Percentiles rank a stretch among this genome's conserved stretches.
phyloP scores from a whole-genome alignment of 2,888 invertebrate genomes.

The Ptychoptera albimana region DNA sequence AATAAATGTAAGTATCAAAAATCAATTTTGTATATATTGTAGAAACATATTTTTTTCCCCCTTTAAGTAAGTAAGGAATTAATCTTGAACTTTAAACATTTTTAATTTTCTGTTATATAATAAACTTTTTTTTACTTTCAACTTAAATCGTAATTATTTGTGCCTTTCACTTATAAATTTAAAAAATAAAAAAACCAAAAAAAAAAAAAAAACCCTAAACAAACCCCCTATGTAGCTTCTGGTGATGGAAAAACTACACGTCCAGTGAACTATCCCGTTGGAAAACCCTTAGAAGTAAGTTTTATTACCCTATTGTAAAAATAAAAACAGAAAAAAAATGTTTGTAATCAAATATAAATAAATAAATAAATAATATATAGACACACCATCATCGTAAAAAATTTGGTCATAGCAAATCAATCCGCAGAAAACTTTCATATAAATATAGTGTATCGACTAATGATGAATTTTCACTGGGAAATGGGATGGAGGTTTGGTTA shows the following conservation, averaged over 20 bases:
- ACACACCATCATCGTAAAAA: too few species aligned
- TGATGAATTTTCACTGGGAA: slow-evolving; percentile 22
- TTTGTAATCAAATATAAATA: background rate
- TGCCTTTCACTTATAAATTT: too few species aligned
- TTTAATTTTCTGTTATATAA: too few species aligned
- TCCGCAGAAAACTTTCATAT: background rate
- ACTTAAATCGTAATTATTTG: too few species aligned
- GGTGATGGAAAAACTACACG: slow-evolving; percentile 7
- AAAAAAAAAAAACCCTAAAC: too few species aligned
- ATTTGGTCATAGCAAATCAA: too few species aligned
- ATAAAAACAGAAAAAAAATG: background rate
- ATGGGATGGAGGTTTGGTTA: slow-evolving; percentile 24
- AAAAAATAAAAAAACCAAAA: too few species aligned
- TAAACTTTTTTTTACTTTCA: too few species aligned
- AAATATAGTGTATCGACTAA: slow-evolving; percentile 1
- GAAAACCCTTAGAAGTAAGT: slow-evolving; percentile 66
- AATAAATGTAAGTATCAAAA: slow-evolving; percentile 12
- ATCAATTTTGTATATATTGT: too few species aligned
- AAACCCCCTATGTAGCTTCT: background rate
- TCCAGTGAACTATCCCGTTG: slow-evolving; percentile 50
- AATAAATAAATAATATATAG: background rate
- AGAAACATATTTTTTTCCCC: too few species aligned
- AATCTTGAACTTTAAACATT: too few species aligned
- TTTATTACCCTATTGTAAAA: background rate
- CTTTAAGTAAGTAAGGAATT: too few species aligned